Base-by-base conservation (phyloP, 2,888 invertebrate species). In the Laothoe populi region DNA sequence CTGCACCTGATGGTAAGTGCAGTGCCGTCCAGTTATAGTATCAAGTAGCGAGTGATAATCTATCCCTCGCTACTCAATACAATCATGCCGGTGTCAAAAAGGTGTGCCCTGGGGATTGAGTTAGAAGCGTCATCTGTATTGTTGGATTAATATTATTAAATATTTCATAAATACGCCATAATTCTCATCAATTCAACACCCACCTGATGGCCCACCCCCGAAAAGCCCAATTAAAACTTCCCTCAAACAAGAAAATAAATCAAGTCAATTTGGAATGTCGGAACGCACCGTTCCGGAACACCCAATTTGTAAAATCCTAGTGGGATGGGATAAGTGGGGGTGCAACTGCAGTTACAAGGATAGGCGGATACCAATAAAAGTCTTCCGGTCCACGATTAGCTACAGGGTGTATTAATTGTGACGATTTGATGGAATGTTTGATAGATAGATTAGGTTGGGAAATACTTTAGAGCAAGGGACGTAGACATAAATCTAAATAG, bases 151-250 rank as follows among this genome's bases (percentile, higher is more conserved):
- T 26, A 38, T 38, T 38, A 38, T 10, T 38, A 38, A 38, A 38
- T 38, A 24, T n/a, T 48, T 26, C n/a, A n/a, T 24, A 24, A 23
- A 48, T n/a, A 48, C 5, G 7, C 24, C 10, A 26, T n/a, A 13
- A 23, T 53, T 53, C 16, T 19, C 11, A 11, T 53, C 8, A 53
- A 53, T 10, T 53, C 31, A 53, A 31, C 35, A 53, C 19, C 42
- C 4, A 46, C 23, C 4, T 31, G 31, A 53, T 31, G 19, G 19
- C 7, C 24, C 48, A n/a, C 0, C 31, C 53, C 53, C 19, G 11
- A 44, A 44, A 44, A 31, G 19, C 35, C 35, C 31, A 53, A 53
- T 53, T 53, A 53, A 49, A 53, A 53, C 53, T 53, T 53, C 31
- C 35, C 10, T 19, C 35, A 31, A 16, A 19, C 49, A 49, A 46